Evolutionary conservation across 2,797 vertebrate genomes (phyloP), one percentile per base, ranked within the genome.

Genomic region (Epinephelus malabaricus): DNA sequence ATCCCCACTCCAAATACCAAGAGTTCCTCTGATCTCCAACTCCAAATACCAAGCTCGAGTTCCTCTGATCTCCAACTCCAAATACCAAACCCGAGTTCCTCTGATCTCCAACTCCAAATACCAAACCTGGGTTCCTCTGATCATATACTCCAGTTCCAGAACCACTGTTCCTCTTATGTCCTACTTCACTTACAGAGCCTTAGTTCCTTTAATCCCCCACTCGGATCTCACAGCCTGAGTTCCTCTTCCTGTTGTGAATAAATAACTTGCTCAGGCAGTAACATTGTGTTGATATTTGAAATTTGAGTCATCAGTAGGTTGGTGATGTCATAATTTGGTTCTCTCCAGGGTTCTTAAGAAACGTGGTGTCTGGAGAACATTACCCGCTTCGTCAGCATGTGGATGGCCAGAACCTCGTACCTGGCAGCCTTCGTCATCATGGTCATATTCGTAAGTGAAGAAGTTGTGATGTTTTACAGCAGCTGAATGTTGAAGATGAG

Each of bases 341-440:
- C 46, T 73, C 18, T 13, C 13, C 92, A 99, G 98, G 98, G 18
- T 99, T 99, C 88, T 94, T 99, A 56, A 97, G 98, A 60, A 99
- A 99, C 0, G 98, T 99, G 90, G 98, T 99, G 1, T 99, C 98
- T 0, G 98, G 98, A 6, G 98, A 99, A 90, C 98, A 99, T 89
- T 99, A 99, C 74, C 74, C 97, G 98, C 62, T 99, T 99, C 6
- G 98, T 99, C 84, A 99, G 98, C 93, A 99, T 99, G 98, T 99
- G 98, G 98, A 99, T 99, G 98, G 98, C 98, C 0, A 95, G 98
- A 54, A 98, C 98, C 0, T 99, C 98, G 0, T 99, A 99, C 79
- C 92, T 99, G 86, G 98, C 98, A 0, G 98, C 98, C 51, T 99
- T 98, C 0, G 97, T 99, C 88, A 99, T 99, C 95, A 99, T 99